Base-by-base conservation (phyloP, 2,888 invertebrate species). In the Rhamnusium bicolor region DNA sequence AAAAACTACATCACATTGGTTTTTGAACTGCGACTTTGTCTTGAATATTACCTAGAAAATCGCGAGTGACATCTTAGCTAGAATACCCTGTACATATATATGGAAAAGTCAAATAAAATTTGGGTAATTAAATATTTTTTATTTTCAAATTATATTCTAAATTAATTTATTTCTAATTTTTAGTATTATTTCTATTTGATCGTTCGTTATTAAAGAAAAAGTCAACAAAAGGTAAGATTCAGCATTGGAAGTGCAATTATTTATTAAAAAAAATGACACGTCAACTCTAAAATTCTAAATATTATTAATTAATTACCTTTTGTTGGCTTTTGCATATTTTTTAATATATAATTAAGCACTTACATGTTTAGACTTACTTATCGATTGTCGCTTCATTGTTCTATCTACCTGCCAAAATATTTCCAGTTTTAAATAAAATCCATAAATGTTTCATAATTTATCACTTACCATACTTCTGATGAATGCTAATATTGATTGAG, bases 191-290 rank as follows among this genome's bases (percentile, higher is more conserved):
- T n/a, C n/a, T n/a, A n/a, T n/a, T n/a, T n/a, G n/a, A n/a, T n/a
- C n/a, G n/a, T 24, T 24, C 6, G 24, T 4, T 6, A 24, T 24
- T 24, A 3, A n/a, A 63, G 54, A 32, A 18, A 58, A 69, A 69
- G 70, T 56, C 65, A 72, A 79, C 82, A 84, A 85, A 87, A 88
- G 88, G 87, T 87, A 87, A 87, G 86, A 87, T 88, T 87, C 85
- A 51, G 86, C 86, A 87, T 86, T 87, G 88, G 86, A 88, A 88
- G 88, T 87, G 87, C 84, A 79, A 56, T 69, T 53, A 74, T 69
- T 47, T 71, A 60, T 21, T 24, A 73, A 54, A 58, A 66, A 66
- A 69, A 32, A 5, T n/a, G n/a, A n/a, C 21, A 67, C 8, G 12
- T 69, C 5, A 40, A 14, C 46, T 14, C 21, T 53, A 7, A 51